phyloP scores from a whole-genome alignment of 2,113 vertebrate species.

The Sinosuthora webbiana region DNA sequence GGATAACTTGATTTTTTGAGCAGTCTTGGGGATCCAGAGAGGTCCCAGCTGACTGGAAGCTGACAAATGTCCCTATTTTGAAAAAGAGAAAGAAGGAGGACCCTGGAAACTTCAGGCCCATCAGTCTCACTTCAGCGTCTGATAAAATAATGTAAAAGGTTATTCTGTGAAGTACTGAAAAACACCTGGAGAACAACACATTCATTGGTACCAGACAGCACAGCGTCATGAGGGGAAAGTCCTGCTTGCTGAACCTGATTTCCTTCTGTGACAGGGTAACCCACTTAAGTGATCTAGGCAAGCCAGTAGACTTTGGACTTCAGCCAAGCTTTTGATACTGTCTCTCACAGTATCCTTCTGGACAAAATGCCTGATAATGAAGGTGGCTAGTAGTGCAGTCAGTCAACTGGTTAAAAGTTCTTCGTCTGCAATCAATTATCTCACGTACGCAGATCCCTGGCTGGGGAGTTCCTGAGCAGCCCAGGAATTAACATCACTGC shows the following conservation, averaged over 20 bases:
- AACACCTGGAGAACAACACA: neutral
- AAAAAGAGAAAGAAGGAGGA: neutral
- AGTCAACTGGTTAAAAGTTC: neutral
- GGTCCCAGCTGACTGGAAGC: neutral
- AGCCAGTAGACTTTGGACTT: neutral
- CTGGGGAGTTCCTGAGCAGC: neutral
- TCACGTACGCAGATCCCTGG: neutral
- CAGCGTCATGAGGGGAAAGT: too few species aligned
- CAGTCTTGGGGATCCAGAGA: neutral
- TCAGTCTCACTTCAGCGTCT: neutral
- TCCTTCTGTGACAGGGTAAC: neutral
- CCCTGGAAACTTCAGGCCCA: fast-evolving
- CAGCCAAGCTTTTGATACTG: neutral
- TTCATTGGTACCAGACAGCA: neutral
- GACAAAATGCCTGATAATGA: neutral
- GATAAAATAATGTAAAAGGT: neutral
- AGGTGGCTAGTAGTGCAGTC: neutral
- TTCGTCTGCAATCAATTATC: neutral
- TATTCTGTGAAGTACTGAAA: neutral
- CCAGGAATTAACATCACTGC: neutral
- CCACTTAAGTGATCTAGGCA: neutral
- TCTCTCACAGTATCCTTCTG: neutral
- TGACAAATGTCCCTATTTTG: neutral
- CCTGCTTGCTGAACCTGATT: neutral
- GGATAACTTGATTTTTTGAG: neutral